A percentile compares a stretch with the other conserved stretches of the same genome.
Conservation (phyloP, 2,113 vertebrate genomes). For the Hyperopisus bebe region DNA sequence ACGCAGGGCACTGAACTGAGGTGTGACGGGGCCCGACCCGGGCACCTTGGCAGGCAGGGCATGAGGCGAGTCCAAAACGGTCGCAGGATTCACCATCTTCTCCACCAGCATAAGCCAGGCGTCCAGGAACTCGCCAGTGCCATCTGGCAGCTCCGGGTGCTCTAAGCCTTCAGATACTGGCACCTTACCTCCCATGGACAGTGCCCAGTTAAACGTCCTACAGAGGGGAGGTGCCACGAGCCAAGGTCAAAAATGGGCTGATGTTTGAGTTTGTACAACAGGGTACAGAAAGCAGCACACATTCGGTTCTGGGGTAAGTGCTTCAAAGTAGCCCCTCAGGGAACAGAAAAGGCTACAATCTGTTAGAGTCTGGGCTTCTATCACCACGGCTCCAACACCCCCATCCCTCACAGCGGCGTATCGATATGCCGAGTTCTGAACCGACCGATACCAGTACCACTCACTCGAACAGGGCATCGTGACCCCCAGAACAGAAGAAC, state of each 20-base stretch:
- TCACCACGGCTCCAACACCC: neutral
- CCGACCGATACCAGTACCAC: slow-evolving; percentile 23
- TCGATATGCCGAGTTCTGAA: neutral
- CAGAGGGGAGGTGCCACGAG: neutral
- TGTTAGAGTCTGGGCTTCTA: neutral
- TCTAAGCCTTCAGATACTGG: slow-evolving; percentile 83
- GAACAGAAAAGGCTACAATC: neutral
- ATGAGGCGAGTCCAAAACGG: slow-evolving; percentile 89
- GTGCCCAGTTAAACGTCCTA: slow-evolving; percentile 90
- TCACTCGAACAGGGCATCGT: slow-evolving; percentile 91
- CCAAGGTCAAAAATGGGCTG: neutral
- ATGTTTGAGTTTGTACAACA: neutral
- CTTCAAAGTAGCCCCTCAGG: neutral
- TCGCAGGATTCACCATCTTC: slow-evolving; percentile 93
- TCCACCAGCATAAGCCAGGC: slow-evolving; percentile 93
- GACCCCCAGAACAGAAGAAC: slow-evolving; percentile 90
- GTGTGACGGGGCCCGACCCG: slow-evolving; percentile 72
- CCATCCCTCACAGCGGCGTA: neutral
- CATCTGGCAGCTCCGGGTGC: slow-evolving; percentile 80
- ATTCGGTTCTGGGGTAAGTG: neutral
- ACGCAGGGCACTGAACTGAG: slow-evolving; percentile 83
- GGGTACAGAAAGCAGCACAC: neutral
- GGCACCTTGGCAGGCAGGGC: slow-evolving; percentile 79
- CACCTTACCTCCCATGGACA: slow-evolving; percentile 88
- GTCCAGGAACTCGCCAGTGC: slow-evolving; percentile 87